Conservation (phyloP, 2,888 invertebrate genomes). For the Pristionchus entomophagus region DNA sequence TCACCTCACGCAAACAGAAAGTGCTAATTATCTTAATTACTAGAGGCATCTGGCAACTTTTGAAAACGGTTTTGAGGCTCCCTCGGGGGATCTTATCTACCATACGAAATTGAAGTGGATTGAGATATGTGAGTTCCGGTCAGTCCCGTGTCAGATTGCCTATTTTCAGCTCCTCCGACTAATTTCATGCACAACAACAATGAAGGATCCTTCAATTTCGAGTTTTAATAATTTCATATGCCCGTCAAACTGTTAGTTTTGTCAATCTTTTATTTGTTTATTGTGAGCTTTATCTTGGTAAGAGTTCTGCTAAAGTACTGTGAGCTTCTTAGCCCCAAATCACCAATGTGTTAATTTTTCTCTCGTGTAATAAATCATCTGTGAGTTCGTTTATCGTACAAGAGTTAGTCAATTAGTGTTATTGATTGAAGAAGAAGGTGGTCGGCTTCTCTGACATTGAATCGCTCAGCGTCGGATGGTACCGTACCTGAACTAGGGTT, state of each 20-base stretch:
- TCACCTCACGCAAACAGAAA: too few relatives aligned
- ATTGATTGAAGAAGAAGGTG: slow-evolving; percentile 37
- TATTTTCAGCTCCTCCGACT: slow-evolving; percentile 2
- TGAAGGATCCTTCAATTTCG: slow-evolving; percentile 13
- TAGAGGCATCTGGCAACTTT: too few relatives aligned
- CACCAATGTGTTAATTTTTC: not conserved
- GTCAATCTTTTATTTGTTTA: too few relatives aligned
- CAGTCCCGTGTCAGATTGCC: too few relatives aligned
- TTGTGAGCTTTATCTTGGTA: not conserved
- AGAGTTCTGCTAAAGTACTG: not conserved
- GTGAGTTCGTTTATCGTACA: not conserved
- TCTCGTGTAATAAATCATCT: not conserved
- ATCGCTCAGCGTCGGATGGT: not conserved
- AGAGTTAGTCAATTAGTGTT: slow-evolving; percentile 10
- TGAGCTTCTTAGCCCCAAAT: not conserved
- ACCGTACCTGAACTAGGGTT: slow-evolving; percentile 24
- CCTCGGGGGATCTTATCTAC: too few relatives aligned
- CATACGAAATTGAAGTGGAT: too few relatives aligned
- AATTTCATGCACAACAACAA: not conserved
- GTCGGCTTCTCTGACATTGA: not conserved
- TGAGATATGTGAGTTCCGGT: too few relatives aligned
- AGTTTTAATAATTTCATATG: not conserved
- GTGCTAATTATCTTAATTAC: too few relatives aligned
- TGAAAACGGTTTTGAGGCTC: too few relatives aligned
- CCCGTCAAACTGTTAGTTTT: too few relatives aligned